phyloP scores from a whole-genome alignment of 1,140 invertebrate genomes.

The Reticulitermes speratus region DNA sequence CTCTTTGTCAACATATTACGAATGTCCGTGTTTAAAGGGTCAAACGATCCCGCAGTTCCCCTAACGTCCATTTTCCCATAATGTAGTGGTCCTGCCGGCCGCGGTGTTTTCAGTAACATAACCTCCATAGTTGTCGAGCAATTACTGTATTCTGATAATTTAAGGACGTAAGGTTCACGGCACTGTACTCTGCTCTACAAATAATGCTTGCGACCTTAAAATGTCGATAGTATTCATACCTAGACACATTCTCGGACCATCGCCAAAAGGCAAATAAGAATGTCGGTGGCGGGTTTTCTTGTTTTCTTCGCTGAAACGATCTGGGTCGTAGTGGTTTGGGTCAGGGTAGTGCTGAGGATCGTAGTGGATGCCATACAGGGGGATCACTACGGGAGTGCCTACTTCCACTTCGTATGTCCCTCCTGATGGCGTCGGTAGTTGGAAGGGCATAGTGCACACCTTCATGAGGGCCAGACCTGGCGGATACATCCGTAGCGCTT shows the following conservation, averaged over 20 bases:
- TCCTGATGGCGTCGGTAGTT: constrained; percentile 44
- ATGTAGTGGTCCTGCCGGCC: too few species aligned
- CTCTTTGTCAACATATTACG: too few species aligned
- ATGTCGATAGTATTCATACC: constrained; percentile 41
- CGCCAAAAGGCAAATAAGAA: constrained; percentile 74
- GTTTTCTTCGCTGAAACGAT: constrained; percentile 58
- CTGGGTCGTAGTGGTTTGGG: constrained; percentile 62
- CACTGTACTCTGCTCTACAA: too few species aligned
- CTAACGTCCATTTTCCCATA: too few species aligned
- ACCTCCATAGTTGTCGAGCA: too few species aligned
- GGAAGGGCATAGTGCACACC: constrained; percentile 48
- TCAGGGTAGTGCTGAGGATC: constrained; percentile 64
- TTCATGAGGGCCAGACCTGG: constrained; percentile 49
- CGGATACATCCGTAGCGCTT: constrained; percentile 55
- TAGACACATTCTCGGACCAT: constrained; percentile 74
- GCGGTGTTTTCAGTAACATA: too few species aligned
- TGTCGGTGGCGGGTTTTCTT: constrained; percentile 50
- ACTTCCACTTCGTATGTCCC: constrained; percentile 25
- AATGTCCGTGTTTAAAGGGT: too few species aligned
- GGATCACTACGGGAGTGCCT: constrained; percentile 49
- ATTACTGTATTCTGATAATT: too few species aligned
- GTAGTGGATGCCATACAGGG: constrained; percentile 63
- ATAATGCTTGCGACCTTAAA: not conserved
- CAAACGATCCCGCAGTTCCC: too few species aligned
- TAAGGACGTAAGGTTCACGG: too few species aligned